phyloP scores from a whole-genome alignment of 1,140 invertebrate species.

The Charaxes varanes region DNA sequence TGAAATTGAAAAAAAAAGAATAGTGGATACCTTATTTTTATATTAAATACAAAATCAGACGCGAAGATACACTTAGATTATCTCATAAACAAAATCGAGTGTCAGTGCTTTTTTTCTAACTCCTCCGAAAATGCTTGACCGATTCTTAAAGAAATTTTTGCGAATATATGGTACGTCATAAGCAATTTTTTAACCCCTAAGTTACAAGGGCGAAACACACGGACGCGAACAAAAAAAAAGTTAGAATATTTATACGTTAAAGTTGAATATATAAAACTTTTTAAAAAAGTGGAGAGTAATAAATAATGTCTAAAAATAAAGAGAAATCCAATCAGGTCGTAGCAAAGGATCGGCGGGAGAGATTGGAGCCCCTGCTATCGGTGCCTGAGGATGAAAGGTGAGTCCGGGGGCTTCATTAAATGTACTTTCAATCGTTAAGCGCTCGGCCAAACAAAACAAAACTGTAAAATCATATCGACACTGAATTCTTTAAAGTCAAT shows the following conservation, averaged over 20 bases:
- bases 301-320: constrained; percentile 54
- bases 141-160: too few species aligned
- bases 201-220: too few species aligned
- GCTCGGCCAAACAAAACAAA: constrained; percentile 45
- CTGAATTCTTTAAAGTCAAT: constrained; percentile 22
- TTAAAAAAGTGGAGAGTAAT: too few species aligned
- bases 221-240: too few species aligned
- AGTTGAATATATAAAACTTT: too few species aligned
- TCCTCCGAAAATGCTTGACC: too few species aligned
- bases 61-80: too few species aligned
- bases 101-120: too few species aligned
- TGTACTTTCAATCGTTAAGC: constrained; percentile 49
- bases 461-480: constrained; percentile 32
- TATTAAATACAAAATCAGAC: too few species aligned
- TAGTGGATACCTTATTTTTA: constrained; percentile 1
- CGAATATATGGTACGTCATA: too few species aligned
- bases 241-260: constrained; percentile 1
- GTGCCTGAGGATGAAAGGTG: constrained; percentile 68
- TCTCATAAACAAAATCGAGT: too few species aligned
- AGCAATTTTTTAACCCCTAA: too few species aligned
- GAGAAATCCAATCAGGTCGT: constrained; percentile 54
- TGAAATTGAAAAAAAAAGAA: constrained; percentile 11
- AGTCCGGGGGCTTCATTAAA: constrained; percentile 55
- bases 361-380: constrained; percentile 47
- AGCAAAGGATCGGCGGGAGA: constrained; percentile 49